These are phyloP conservation scores for Drosophila anomelani DNA, from an alignment of 2,888 invertebrate species.

Conservation along the genomic window DNA sequence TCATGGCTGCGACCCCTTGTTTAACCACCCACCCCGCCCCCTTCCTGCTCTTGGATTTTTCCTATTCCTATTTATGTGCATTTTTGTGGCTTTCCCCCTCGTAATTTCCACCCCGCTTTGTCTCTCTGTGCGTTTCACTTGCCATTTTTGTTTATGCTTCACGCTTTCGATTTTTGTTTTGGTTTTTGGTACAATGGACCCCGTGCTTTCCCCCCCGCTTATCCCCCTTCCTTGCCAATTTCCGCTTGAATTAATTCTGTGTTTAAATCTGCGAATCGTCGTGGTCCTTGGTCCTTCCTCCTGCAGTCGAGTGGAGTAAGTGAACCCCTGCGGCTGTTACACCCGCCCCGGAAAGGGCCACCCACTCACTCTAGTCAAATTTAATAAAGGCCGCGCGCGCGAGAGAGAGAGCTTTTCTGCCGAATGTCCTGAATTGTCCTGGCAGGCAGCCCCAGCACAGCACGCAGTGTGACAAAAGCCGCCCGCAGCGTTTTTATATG, in stretches of 20 bases:
- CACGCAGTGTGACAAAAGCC: slow-evolving; percentile 74
- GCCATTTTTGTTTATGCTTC: slow-evolving; percentile 75
- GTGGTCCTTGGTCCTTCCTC: slow-evolving; percentile 20
- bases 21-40: neutral
- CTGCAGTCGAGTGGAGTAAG: slow-evolving; percentile 63
- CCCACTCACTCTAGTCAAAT: slow-evolving; percentile 52
- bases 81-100: slow-evolving; percentile 68
- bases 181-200: slow-evolving; percentile 24
- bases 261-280: slow-evolving; percentile 68
- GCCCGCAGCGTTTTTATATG: slow-evolving; percentile 80
- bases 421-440: slow-evolving; percentile 49
- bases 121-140: slow-evolving; percentile 60
- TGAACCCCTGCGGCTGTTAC: slow-evolving; percentile 71
- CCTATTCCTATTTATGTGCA: slow-evolving; percentile 75
- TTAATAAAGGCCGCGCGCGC: slow-evolving; percentile 64
- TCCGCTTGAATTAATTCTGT: slow-evolving; percentile 82
- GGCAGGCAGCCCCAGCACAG: slow-evolving; percentile 18
- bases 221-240: slow-evolving; percentile 65
- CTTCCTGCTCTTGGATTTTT: neutral
- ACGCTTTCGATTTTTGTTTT: slow-evolving; percentile 76
- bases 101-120: slow-evolving; percentile 17
- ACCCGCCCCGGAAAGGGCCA: neutral
- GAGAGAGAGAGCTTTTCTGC: slow-evolving; percentile 16
- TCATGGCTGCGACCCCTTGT: slow-evolving; percentile 50
- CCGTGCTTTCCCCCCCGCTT: neutral